Base-by-base conservation (phyloP, 2,888 invertebrate genomes). In the Calameuta pallipes region DNA sequence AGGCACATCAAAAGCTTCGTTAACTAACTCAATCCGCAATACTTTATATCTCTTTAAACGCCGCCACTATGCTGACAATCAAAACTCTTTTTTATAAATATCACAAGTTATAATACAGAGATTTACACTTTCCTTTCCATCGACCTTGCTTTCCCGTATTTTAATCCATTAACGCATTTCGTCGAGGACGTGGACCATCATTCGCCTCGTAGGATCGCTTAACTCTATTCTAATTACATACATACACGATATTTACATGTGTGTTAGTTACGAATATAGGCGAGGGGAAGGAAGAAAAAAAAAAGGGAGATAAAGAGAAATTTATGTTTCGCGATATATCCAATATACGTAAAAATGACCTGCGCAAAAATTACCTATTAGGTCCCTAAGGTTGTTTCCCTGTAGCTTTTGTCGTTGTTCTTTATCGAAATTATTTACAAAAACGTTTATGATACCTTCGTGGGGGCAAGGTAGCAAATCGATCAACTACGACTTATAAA, bases 161-260 rank as follows among this genome's bases (percentile, higher is more conserved):
- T 23, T 23, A 34, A 33, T 71, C 1, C 23, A 34, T 37, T 75
- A 3, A 15, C 37, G 69, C 31, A 15, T 75, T 37, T 35, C 73
- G 33, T 37, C 11, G 31, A 15, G 11, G 23, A n/a, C 69, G 69
- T 35, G 34, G 15, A 76, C 69, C 4, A 78, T 36, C 73, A 71
- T 34, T 77, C 36, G 30, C 73, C 71, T 75, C 56, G 75, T 83
- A 34, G 75, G 73, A 36, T 76, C 79, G 75, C 80, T 84, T 85
- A 86, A 82, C 56, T 76, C 83, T 87, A 87, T 77, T 84, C 87
- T 90, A 90, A 90, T 90, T 90, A 91, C 90, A 90, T 89, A 90
- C 90, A 90, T 90, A 90, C 90, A 90, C 83, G 84, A 84, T 91
- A 90, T 91, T 88, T 91, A 90, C 90, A 91, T 80, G 81, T 82